Conservation (phyloP, 2,888 invertebrate species). For the Mythimna impura region DNA sequence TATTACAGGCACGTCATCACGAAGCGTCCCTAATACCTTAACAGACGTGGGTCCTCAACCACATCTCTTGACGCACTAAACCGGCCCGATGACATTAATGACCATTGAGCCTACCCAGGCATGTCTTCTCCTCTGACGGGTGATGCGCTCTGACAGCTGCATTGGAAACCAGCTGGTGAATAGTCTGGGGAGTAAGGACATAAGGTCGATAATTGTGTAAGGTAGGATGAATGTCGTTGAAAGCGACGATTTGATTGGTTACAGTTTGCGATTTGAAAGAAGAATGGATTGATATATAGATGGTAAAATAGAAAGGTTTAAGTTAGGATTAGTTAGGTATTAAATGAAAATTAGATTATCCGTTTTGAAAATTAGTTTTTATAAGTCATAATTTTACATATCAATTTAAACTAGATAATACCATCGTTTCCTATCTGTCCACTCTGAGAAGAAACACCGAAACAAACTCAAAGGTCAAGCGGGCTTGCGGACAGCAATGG, state of each 20-base stretch:
- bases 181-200: slow-evolving; percentile 28
- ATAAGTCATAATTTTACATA: too few relatives aligned
- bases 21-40: slow-evolving; percentile 27
- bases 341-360: neutral
- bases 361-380: too few relatives aligned
- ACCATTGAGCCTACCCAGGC: slow-evolving; percentile 52
- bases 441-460: too few relatives aligned
- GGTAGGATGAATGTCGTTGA: neutral
- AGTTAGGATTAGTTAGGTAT: neutral
- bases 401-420: too few relatives aligned
- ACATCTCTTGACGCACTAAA: slow-evolving; percentile 38
- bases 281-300: neutral
- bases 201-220: slow-evolving; percentile 43
- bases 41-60: slow-evolving; percentile 21
- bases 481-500: too few relatives aligned
- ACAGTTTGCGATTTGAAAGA: neutral
- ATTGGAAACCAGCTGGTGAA: slow-evolving; percentile 45
- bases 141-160: slow-evolving; percentile 57
- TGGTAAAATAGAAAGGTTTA: neutral
- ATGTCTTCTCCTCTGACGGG: slow-evolving; percentile 47
- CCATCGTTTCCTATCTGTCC: too few relatives aligned
- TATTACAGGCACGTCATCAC: neutral
- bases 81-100: slow-evolving; percentile 57
- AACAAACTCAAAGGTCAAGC: too few relatives aligned
- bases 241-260: slow-evolving; percentile 22